Conservation (phyloP, 2,888 invertebrate species). For the Colostygia pectinataria region DNA sequence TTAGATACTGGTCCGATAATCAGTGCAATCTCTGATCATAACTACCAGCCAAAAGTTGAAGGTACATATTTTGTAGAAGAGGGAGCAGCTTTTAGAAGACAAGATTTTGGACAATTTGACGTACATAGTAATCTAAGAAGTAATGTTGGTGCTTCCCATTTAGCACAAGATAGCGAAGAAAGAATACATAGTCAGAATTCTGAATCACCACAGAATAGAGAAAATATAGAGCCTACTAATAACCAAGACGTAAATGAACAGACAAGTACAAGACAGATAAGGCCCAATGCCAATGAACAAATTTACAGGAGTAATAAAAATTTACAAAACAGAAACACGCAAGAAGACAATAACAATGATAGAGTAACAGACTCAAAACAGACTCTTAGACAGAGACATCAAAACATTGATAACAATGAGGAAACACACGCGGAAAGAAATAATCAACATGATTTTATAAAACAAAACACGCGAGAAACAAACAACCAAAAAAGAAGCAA, state of each 20-base stretch:
- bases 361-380: background rate
- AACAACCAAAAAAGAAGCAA: background rate
- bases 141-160: background rate
- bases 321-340: background rate
- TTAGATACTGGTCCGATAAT: constrained; percentile 3
- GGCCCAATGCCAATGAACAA: background rate
- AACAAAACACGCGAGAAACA: background rate
- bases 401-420: background rate
- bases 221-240: background rate
- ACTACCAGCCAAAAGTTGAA: constrained; percentile 3
- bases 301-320: background rate
- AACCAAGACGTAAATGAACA: background rate
- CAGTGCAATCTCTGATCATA: constrained; percentile 1
- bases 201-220: background rate
- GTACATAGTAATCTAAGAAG: constrained; percentile 18
- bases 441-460: background rate
- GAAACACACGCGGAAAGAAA: background rate
- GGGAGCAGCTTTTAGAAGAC: constrained; percentile 19
- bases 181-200: background rate
- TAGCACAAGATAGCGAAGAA: background rate
- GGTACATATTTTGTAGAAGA: constrained; percentile 13
- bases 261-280: background rate
- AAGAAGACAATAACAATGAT: background rate
- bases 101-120: background rate
- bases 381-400: background rate